Conservation (phyloP, 2,797 vertebrate species). For the Cirrhinus molitorella region DNA sequence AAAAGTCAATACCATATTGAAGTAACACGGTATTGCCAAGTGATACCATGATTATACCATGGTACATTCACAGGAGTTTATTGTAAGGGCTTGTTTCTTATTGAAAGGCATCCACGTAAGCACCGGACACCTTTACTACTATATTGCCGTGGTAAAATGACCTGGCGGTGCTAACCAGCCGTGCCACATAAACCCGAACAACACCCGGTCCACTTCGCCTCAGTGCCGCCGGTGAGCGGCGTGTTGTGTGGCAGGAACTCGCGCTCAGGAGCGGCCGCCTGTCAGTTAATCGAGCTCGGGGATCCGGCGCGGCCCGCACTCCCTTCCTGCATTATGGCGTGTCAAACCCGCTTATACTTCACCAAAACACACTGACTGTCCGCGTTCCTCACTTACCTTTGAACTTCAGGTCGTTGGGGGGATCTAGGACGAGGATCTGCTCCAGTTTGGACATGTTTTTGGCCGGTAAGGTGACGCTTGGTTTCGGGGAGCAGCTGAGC, state of each 20-base stretch:
- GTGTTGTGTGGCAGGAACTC: no score
- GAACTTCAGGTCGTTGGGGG: constrained; percentile 93
- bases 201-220: neutral
- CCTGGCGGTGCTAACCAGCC: neutral
- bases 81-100: neutral
- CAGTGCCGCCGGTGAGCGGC: neutral
- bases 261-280: neutral
- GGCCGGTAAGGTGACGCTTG: constrained; percentile 63
- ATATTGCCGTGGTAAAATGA: accelerated
- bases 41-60: no score
- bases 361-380: neutral
- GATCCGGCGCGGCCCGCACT: constrained; percentile 68
- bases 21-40: neutral
- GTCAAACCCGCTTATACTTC: constrained; percentile 40
- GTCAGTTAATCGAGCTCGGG: constrained; percentile 69
- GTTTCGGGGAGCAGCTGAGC: constrained; percentile 69
- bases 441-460: constrained; percentile 90
- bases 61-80: neutral
- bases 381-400: constrained; percentile 84
- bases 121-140: neutral
- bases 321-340: constrained; percentile 65
- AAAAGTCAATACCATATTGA: neutral
- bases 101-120: constrained; percentile 18
- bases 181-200: no score
- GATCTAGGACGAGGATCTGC: constrained; percentile 90